These are phyloP conservation scores for Dascillus cervinus DNA, from an alignment of 2,888 invertebrate genomes.

Conservation along the genomic window DNA sequence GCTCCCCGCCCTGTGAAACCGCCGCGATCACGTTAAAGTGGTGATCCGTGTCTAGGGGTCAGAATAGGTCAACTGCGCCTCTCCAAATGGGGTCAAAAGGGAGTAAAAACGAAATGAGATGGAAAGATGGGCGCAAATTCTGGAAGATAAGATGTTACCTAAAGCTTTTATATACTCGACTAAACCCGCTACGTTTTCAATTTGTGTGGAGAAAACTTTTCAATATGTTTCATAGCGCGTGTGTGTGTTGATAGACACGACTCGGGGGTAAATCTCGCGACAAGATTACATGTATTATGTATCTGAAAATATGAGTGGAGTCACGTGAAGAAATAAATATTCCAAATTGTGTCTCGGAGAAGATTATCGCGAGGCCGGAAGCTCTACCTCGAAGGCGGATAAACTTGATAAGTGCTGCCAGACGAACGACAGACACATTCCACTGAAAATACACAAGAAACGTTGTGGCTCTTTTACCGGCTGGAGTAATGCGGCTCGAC, in stretches of 20 bases:
- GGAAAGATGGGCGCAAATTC: conserved; percentile 16
- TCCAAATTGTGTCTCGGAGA: too few species aligned
- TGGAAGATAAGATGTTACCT: conserved; percentile 20
- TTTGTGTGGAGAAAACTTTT: conserved; percentile 18
- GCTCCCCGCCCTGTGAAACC: conserved; percentile 1
- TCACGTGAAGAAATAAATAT: conserved; percentile 13
- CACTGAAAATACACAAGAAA: conserved; percentile 1
- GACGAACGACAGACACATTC: too few species aligned
- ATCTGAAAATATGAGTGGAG: conserved; percentile 12
- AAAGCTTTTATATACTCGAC: conserved; percentile 7
- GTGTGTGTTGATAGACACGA: conserved; percentile 8
- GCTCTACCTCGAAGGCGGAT: too few species aligned
- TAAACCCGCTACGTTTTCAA: conserved; percentile 18
- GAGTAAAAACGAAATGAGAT: conserved; percentile 18
- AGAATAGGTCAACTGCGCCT: conserved; percentile 15
- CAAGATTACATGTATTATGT: conserved; percentile 15
- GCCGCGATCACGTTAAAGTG: conserved; percentile 13
- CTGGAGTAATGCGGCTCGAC: conserved; percentile 11
- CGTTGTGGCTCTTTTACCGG: conserved; percentile 11
- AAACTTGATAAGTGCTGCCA: too few species aligned
- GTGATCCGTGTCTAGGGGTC: conserved; percentile 14
- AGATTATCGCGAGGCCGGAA: too few species aligned
- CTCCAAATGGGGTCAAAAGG: conserved; percentile 14
- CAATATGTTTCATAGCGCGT: conserved; percentile 12
- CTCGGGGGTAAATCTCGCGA: conserved; percentile 5